Percentiles rank a stretch among this genome's conserved stretches.
phyloP scores from a whole-genome alignment of 2,113 vertebrate genomes.

The Petaurus breviceps region DNA sequence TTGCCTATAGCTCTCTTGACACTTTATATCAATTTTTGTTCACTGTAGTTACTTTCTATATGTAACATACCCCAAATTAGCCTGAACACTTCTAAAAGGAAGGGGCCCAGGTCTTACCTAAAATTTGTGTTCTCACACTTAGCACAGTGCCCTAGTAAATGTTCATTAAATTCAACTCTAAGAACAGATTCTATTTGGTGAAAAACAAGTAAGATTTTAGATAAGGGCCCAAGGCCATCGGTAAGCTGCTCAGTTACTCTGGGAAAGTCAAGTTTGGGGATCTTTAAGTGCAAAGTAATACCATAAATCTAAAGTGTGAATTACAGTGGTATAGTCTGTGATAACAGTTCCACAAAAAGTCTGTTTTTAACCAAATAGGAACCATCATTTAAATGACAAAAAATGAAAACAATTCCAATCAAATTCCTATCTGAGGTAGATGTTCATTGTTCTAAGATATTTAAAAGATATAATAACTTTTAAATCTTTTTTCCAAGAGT shows the following conservation, averaged over 20 bases:
- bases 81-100: constrained; percentile 6
- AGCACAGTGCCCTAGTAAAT: neutral
- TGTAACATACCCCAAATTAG: neutral
- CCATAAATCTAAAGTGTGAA: constrained; percentile 4
- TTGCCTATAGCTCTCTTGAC: neutral
- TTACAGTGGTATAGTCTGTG: neutral
- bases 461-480: constrained; percentile 35
- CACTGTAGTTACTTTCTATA: neutral
- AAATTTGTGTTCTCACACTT: neutral
- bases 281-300: neutral
- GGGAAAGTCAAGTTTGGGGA: constrained; percentile 7
- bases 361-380: constrained; percentile 34
- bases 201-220: neutral
- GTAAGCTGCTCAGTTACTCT: neutral
- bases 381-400: neutral
- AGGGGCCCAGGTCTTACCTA: neutral
- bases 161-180: neutral
- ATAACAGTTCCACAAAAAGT: neutral
- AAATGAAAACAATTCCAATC: neutral
- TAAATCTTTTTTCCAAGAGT: constrained; percentile 38
- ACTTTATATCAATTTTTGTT: neutral
- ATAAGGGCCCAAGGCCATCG: neutral
- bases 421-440: constrained; percentile 26
- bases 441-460: constrained; percentile 34
- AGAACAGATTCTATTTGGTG: neutral